These are phyloP conservation scores for Lagodon rhomboides DNA, from an alignment of 2,797 vertebrate genomes.

Conservation along the genomic window DNA sequence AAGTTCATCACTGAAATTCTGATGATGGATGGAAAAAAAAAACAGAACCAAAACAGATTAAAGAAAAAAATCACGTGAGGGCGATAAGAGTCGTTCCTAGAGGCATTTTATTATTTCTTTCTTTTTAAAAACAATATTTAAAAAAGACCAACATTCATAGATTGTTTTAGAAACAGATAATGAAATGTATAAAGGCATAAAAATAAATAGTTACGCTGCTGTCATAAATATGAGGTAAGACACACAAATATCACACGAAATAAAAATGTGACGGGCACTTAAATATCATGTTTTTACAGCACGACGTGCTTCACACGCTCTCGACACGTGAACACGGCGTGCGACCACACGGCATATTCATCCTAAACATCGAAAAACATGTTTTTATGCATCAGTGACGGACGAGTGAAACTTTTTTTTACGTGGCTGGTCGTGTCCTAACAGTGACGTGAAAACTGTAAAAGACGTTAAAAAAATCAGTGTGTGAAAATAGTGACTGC, in stretches of 20 bases:
- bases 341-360: neutral
- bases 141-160: conserved; percentile 50
- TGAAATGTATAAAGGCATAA: conserved; percentile 62
- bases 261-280: conserved; percentile 50
- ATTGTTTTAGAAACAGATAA: conserved; percentile 50
- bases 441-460: conserved; percentile 15
- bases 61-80: neutral
- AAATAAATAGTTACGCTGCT: conserved; percentile 63
- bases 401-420: neutral
- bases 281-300: conserved; percentile 43
- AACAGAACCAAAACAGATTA: neutral
- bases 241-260: conserved; percentile 43
- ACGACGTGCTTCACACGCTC: conserved; percentile 14
- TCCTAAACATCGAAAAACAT: neutral
- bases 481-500: conserved; percentile 46
- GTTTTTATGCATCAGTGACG: neutral
- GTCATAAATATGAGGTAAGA: conserved; percentile 74
- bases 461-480: neutral
- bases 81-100: conserved; percentile 21
- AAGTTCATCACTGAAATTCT: conserved; percentile 58
- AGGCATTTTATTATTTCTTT: conserved; percentile 46
- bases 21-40: conserved; percentile 43
- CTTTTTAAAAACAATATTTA: conserved; percentile 37
- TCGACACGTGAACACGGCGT: conserved; percentile 4
- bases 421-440: neutral